These are phyloP conservation scores for Anoplius nigerrimus DNA, from an alignment of 2,888 invertebrate species.

Conservation along the genomic window DNA sequence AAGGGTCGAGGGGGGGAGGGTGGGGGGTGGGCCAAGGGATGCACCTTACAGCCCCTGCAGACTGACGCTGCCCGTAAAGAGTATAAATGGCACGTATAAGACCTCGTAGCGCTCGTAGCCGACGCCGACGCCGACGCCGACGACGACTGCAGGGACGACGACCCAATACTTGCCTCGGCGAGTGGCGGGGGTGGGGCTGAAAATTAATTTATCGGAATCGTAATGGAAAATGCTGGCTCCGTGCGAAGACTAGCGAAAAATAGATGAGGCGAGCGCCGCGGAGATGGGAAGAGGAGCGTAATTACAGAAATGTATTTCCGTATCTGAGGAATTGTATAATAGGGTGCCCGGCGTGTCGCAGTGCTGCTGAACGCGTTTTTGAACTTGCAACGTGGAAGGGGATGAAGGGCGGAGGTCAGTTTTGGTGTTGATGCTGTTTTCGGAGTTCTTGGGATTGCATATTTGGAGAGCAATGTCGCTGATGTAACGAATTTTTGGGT, in stretches of 20 bases:
- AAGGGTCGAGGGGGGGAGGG: slow-evolving; percentile 32
- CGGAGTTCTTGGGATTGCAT: too few relatives aligned
- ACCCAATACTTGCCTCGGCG: slow-evolving; percentile 36
- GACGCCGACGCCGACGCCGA: slow-evolving; percentile 30
- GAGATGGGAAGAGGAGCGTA: slow-evolving; percentile 33
- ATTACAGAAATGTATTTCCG: slow-evolving; percentile 50
- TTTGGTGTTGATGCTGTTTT: too few relatives aligned
- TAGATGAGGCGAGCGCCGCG: slow-evolving; percentile 34
- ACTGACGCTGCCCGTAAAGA: slow-evolving; percentile 61
- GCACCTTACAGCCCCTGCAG: slow-evolving; percentile 57
- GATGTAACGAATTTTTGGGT: too few relatives aligned
- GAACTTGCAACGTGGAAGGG: too few relatives aligned
- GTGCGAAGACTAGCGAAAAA: slow-evolving; percentile 54
- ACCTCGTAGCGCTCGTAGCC: slow-evolving; percentile 41
- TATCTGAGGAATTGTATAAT: slow-evolving; percentile 4
- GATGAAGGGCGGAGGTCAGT: too few relatives aligned
- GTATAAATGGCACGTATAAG: slow-evolving; percentile 66
- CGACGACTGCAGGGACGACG: slow-evolving; percentile 40
- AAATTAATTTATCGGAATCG: slow-evolving; percentile 66
- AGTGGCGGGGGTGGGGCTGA: slow-evolving; percentile 51
- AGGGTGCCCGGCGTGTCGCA: neutral
- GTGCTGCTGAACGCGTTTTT: too few relatives aligned
- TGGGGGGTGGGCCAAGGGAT: slow-evolving; percentile 32
- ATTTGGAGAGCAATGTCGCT: too few relatives aligned
- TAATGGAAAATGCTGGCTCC: slow-evolving; percentile 62